Evolutionary conservation across 2,113 vertebrate species (phyloP), one percentile per base, ranked within the genome.

Genomic region (Aspidoscelis tigris): DNA sequence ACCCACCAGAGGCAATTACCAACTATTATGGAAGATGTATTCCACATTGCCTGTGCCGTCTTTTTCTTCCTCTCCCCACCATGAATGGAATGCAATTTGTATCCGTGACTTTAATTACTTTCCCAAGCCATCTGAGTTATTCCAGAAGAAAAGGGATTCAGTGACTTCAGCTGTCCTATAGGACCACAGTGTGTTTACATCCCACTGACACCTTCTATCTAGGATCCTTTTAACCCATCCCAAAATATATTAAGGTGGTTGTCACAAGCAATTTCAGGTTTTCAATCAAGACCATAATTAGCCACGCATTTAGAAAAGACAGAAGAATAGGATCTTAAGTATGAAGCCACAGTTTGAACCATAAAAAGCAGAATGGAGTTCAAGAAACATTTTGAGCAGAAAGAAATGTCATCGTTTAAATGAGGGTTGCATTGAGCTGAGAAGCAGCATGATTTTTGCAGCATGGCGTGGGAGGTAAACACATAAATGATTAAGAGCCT

Each of bases 381-480:
- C 4, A 43, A 7, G 39, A 44, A 8, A 33, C 12, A 26, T 71
- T 61, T 47, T 2, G 39, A 58, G 70, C 21, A 43, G 77, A 7
- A 79, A 75, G 20, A 44, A 47, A 18, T 44, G 9, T 43, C 14
- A 1, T 43, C 55, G 7, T 72, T 22, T 43, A 22, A 44, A 73
- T 61, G 50, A 9, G 14, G 21, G 43, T 73, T 61, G 12, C 26
- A 8, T 20, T 47, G 33, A 85, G 41, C 0, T 2, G 5, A 3
- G 0, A 1, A 41, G 76, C 22, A 78, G 24, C 0, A 2, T 8
- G 44, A n/a, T 2, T 74, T 4, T n/a, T 55, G 0, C 2, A 64
- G 43, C 24, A 76, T n/a, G 6, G 39, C 33, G 21, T 0, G 24
- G 64, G 41, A 22, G 8, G 4, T 75, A 66, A 2, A 0, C 1